Evolutionary conservation across 2,888 invertebrate species (phyloP).

Genomic region (Aphrophora alni): DNA sequence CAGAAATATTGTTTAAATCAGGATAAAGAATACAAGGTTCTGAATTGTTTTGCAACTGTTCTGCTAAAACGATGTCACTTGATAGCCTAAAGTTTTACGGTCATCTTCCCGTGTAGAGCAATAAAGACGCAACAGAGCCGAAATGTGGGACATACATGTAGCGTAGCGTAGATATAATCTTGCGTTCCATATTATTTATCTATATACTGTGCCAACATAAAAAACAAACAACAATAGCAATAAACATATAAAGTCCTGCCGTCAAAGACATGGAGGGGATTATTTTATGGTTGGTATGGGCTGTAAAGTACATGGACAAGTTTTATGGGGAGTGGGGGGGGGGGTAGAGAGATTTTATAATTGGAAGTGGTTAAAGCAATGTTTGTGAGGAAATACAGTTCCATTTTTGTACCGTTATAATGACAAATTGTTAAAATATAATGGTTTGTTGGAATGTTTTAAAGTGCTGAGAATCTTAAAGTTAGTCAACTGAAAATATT

Average conservation of each 20-base stretch:
- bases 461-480: too few relatives aligned
- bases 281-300: slow-evolving; percentile 30
- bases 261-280: slow-evolving; percentile 28
- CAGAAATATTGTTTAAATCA: too few relatives aligned
- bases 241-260: slow-evolving; percentile 33
- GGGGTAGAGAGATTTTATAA: background rate
- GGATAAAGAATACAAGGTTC: too few relatives aligned
- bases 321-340: slow-evolving; percentile 26
- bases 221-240: slow-evolving; percentile 24
- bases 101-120: background rate
- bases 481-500: too few relatives aligned
- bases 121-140: background rate
- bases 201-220: background rate
- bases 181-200: background rate
- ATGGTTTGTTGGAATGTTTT: too few relatives aligned
- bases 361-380: background rate
- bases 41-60: too few relatives aligned
- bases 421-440: background rate
- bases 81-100: background rate
- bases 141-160: background rate
- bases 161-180: background rate
- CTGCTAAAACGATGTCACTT: too few relatives aligned
- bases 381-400: background rate
- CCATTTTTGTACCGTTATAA: background rate
- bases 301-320: slow-evolving; percentile 22